phyloP scores from a whole-genome alignment of 2,797 vertebrate genomes.

The Pangasius krempfi region DNA sequence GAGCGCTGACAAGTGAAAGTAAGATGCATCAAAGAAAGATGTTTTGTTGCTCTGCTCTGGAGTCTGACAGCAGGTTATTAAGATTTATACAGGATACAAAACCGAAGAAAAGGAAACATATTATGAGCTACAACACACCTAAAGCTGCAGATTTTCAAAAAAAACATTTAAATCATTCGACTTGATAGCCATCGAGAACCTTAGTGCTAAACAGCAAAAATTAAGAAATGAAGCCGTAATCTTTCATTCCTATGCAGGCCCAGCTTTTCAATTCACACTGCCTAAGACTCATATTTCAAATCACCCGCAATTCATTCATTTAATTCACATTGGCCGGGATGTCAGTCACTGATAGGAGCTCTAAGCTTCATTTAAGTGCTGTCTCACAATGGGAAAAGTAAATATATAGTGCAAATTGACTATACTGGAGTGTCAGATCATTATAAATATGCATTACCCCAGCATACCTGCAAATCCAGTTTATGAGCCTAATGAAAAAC shows the following conservation, averaged over 20 bases:
- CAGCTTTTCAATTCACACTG: background rate
- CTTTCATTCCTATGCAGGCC: background rate
- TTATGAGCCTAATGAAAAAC: background rate
- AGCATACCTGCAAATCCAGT: background rate
- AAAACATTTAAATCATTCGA: background rate
- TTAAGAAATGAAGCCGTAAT: background rate
- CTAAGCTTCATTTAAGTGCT: background rate
- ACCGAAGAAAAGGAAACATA: no score
- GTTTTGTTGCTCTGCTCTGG: background rate
- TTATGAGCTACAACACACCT: no score
- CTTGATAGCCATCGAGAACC: background rate
- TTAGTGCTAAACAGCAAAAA: background rate
- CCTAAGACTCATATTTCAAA: background rate
- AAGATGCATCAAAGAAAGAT: background rate
- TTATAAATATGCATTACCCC: background rate
- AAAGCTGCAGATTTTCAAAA: no score
- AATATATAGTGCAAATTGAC: background rate
- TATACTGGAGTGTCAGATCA: background rate
- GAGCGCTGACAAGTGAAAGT: background rate
- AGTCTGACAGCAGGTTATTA: background rate
- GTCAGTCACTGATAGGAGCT: background rate
- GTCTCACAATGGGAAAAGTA: background rate
- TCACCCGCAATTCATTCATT: background rate
- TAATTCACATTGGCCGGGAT: background rate
- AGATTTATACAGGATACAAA: background rate